These are phyloP conservation scores for Heliconius ismenius DNA, from an alignment of 2,888 invertebrate genomes.

Conservation along the genomic window DNA sequence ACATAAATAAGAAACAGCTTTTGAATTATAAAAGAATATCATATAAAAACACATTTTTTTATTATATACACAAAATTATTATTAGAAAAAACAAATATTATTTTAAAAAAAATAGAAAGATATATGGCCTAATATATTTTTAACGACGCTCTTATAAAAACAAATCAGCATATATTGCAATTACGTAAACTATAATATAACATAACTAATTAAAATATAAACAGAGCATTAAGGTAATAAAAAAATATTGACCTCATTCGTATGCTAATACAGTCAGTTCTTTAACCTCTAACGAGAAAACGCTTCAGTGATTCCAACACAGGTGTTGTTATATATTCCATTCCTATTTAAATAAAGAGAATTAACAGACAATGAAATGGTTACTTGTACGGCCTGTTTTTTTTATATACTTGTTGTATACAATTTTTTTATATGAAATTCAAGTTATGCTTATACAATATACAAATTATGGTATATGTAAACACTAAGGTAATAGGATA, in stretches of 20 bases:
- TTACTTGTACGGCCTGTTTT: background rate
- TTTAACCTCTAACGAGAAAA: constrained; percentile 55
- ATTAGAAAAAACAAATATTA: too few relatives aligned
- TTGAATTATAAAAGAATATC: background rate
- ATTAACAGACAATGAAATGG: constrained; percentile 11
- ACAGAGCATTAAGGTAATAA: constrained; percentile 33
- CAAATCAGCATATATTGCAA: background rate
- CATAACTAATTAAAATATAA: constrained; percentile 5
- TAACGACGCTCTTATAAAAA: background rate
- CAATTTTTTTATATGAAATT: background rate
- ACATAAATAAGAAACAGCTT: background rate
- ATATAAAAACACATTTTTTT: background rate
- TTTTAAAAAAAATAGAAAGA: too few relatives aligned
- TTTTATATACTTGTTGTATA: background rate
- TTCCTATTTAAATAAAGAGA: constrained; percentile 4
- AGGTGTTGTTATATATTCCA: constrained; percentile 26
- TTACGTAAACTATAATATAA: background rate
- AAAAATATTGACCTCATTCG: constrained; percentile 51
- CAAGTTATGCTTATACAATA: background rate
- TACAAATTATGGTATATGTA: background rate
- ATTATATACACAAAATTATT: background rate
- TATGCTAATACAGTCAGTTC: constrained; percentile 55
- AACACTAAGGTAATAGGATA: background rate
- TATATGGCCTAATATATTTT: too few relatives aligned
- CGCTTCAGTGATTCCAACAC: constrained; percentile 51